Evolutionary conservation across 2,797 vertebrate species (phyloP).

Genomic region (Mycteria americana): DNA sequence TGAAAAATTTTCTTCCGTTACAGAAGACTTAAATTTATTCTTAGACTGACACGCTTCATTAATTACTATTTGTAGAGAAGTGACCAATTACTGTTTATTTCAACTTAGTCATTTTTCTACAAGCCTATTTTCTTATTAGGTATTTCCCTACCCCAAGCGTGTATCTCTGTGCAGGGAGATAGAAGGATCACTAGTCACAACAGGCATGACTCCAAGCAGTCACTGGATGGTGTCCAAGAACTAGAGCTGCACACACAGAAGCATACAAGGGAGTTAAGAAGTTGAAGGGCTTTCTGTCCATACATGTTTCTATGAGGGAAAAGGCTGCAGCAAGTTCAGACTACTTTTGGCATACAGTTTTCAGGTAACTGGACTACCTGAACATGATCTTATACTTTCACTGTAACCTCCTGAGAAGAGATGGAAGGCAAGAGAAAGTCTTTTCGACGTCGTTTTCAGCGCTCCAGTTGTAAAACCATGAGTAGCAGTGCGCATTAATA

Average conservation of each 20-base stretch:
- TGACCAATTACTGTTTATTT: background rate
- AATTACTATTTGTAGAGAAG: background rate
- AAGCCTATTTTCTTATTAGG: background rate
- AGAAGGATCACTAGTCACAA: conserved; percentile 42
- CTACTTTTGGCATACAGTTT: background rate
- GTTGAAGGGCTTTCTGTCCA: background rate
- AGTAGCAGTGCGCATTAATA: background rate
- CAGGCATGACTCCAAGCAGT: background rate
- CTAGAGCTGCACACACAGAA: background rate
- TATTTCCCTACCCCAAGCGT: background rate
- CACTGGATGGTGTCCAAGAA: conserved; percentile 32
- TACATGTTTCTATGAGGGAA: background rate
- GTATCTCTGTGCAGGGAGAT: background rate
- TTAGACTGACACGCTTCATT: background rate
- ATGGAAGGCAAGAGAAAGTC: background rate
- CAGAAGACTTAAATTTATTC: background rate
- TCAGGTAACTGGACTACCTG: background rate
- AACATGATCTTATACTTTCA: background rate
- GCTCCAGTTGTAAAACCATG: background rate
- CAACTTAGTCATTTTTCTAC: background rate
- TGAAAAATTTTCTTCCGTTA: background rate
- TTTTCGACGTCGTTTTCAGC: background rate
- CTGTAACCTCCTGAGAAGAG: background rate
- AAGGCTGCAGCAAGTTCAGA: background rate
- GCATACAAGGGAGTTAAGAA: background rate